These are phyloP conservation scores for Zaprionus ornatus DNA, from an alignment of 1,140 invertebrate species.

Conservation along the genomic window DNA sequence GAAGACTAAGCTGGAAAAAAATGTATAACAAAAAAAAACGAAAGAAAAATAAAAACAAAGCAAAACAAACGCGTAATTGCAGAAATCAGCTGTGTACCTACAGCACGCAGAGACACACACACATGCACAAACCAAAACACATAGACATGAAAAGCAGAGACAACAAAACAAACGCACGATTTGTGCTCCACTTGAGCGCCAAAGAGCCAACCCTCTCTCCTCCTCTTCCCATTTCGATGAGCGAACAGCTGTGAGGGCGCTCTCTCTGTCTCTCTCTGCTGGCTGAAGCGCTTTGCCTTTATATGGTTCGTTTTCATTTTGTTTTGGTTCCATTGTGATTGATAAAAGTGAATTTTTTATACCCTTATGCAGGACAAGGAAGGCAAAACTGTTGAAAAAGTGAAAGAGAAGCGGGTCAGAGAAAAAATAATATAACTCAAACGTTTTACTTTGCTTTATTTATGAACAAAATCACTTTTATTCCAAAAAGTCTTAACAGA, in stretches of 20 bases:
- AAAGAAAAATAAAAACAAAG: constrained; percentile 66
- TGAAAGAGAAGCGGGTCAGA: background rate
- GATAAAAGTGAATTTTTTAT: constrained; percentile 12
- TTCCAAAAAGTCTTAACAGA: background rate
- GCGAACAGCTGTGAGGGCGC: constrained; percentile 66
- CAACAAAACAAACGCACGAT: constrained; percentile 63
- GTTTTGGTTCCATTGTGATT: constrained; percentile 59
- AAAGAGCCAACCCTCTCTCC: constrained; percentile 29
- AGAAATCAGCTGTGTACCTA: constrained; percentile 84
- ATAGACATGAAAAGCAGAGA: constrained; percentile 39
- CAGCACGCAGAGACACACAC: constrained; percentile 48
- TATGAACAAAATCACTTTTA: background rate
- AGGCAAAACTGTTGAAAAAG: background rate
- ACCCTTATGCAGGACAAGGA: constrained; percentile 8
- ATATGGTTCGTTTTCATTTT: constrained; percentile 61
- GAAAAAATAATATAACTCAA: background rate
- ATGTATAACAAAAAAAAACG: constrained; percentile 45
- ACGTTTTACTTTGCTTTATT: background rate
- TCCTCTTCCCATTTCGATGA: constrained; percentile 11
- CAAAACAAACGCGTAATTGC: constrained; percentile 82
- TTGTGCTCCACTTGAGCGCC: constrained; percentile 56
- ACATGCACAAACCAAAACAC: constrained; percentile 6
- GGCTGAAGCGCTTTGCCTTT: constrained; percentile 37
- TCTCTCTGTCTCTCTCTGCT: constrained; percentile 16
- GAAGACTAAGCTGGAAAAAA: constrained; percentile 63